Evolutionary conservation across 2,888 invertebrate genomes (phyloP).

Genomic region (Cabera pusaria): DNA sequence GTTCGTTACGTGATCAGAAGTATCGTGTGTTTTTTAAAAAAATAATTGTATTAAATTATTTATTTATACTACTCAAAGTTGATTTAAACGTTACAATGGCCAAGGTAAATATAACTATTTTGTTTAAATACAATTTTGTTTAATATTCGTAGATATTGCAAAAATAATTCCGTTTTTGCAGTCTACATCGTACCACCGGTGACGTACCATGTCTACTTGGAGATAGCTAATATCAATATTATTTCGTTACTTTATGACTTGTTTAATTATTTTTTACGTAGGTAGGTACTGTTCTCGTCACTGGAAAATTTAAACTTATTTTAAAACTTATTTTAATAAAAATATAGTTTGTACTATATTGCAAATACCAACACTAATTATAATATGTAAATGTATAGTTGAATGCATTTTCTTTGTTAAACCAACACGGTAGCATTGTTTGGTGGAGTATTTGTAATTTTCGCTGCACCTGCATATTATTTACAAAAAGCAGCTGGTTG

Average conservation of each 20-base stretch:
- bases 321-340: too few relatives aligned
- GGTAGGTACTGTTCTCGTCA: too few relatives aligned
- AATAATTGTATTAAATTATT: constrained; percentile 51
- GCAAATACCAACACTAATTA: too few relatives aligned
- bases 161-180: constrained; percentile 34
- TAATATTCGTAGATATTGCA: constrained; percentile 19
- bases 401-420: too few relatives aligned
- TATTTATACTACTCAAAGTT: constrained; percentile 31
- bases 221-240: constrained; percentile 30
- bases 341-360: too few relatives aligned
- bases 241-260: constrained; percentile 5
- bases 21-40: constrained; percentile 55
- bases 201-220: constrained; percentile 46
- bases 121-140: constrained; percentile 11
- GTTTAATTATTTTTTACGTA: too few relatives aligned
- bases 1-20: constrained; percentile 36
- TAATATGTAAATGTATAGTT: too few relatives aligned
- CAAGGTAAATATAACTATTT: constrained; percentile 57
- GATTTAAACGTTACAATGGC: constrained; percentile 55
- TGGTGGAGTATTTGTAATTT: too few relatives aligned
- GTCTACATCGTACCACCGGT: constrained; percentile 53
- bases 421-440: too few relatives aligned
- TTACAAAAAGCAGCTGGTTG: too few relatives aligned
- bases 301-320: too few relatives aligned
- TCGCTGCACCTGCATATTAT: too few relatives aligned